A percentile compares a stretch with the other conserved stretches of the same genome.
These are phyloP conservation scores for Dicyrtomina minuta DNA, from an alignment of 2,888 invertebrate species.

Conservation along the genomic window DNA sequence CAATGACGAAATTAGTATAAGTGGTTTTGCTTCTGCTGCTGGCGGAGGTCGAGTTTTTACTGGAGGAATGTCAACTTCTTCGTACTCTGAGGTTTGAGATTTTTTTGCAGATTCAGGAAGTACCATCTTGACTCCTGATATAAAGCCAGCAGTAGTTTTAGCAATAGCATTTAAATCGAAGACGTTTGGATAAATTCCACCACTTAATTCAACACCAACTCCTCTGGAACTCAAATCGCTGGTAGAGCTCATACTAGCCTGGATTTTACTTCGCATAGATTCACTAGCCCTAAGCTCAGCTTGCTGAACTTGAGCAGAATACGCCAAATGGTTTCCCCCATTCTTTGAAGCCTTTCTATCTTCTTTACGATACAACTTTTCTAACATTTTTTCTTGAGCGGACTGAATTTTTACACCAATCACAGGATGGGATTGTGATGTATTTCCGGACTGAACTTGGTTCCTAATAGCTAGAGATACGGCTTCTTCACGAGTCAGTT, in stretches of 20 bases:
- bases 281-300: conserved; percentile 41
- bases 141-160: conserved; percentile 67
- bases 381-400: conserved; percentile 74
- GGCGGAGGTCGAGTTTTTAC: conserved; percentile 61
- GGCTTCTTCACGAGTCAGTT: conserved; percentile 54
- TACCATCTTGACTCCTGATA: conserved; percentile 74
- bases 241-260: not conserved
- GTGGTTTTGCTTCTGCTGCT: conserved; percentile 66
- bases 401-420: conserved; percentile 74
- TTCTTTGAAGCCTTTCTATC: conserved; percentile 71
- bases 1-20: conserved; percentile 65
- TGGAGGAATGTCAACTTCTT: conserved; percentile 82
- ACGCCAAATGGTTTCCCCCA: conserved; percentile 54
- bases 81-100: conserved; percentile 72
- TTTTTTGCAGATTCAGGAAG: conserved; percentile 78
- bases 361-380: conserved; percentile 77
- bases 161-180: conserved; percentile 76
- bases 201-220: conserved; percentile 61
- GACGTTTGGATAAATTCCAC: conserved; percentile 68
- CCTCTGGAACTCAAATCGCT: not conserved
- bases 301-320: conserved; percentile 19
- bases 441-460: conserved; percentile 37
- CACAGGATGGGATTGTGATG: conserved; percentile 45
- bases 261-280: conserved; percentile 17
- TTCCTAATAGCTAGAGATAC: conserved; percentile 43